phyloP scores from a whole-genome alignment of 2,888 invertebrate genomes.

The Catocala fraxini region DNA sequence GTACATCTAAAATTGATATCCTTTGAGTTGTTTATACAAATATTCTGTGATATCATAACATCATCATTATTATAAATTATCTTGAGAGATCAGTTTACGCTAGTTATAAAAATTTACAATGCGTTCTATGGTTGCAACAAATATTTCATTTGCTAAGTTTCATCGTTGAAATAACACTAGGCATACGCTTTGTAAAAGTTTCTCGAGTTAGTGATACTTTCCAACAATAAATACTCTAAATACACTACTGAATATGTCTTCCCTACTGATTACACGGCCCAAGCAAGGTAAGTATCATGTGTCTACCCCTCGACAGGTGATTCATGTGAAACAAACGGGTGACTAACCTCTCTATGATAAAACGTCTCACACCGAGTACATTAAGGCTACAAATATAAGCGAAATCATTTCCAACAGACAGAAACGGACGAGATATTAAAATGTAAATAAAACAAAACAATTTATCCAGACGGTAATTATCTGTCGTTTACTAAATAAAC shows the following conservation, averaged over 20 bases:
- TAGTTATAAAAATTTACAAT: conserved; percentile 86
- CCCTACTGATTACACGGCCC: conserved; percentile 80
- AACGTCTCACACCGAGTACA: conserved; percentile 58
- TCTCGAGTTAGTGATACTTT: conserved; percentile 75
- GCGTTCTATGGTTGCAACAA: conserved; percentile 78
- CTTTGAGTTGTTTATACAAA: conserved; percentile 84
- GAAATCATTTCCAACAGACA: conserved; percentile 59
- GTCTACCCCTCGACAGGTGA: conserved; percentile 54
- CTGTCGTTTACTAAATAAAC: conserved; percentile 78
- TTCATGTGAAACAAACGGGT: conserved; percentile 61
- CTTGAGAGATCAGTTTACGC: conserved; percentile 86
- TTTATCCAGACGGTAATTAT: conserved; percentile 76
- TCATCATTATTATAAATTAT: conserved; percentile 84
- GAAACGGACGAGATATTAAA: conserved; percentile 54
- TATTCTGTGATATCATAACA: conserved; percentile 84
- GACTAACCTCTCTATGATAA: conserved; percentile 56
- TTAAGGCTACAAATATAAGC: conserved; percentile 59
- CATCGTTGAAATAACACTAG: conserved; percentile 78
- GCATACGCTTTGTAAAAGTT: conserved; percentile 71
- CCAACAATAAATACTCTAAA: conserved; percentile 80
- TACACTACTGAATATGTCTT: conserved; percentile 78
- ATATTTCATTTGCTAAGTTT: conserved; percentile 74
- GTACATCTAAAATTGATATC: conserved; percentile 81
- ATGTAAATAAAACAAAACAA: conserved; percentile 72
- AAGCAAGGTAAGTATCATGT: conserved; percentile 72